Base-by-base conservation (phyloP, 2,888 invertebrate species). In the Yponomeuta cagnagella region DNA sequence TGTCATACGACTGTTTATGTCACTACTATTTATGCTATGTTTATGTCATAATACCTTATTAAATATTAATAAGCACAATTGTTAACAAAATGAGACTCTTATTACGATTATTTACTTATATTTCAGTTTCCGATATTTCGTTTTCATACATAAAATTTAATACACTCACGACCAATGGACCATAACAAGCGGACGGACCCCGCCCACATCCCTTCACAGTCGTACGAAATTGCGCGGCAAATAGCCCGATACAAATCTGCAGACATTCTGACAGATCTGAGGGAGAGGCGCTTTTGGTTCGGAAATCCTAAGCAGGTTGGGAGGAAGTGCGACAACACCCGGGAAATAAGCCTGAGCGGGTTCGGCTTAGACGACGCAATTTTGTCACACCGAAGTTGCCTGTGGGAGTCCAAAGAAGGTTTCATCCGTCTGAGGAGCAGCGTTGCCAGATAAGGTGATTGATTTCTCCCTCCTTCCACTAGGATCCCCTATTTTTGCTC, bases 271-370 rank as follows among this genome's bases (percentile, higher is more conserved):
- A 15, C 52, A 58, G 52, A 58, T 58, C 52, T 58, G 52, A 58
- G 15, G 52, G 52, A 58, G 52, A 58, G 52, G 52, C 52, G 52
- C 15, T 15, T 58, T 58, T 58, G 15, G 52, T 58, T 58, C 52
- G 52, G 52, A 58, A 58, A 58, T 58, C 52, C 52, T 58, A 58
- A 58, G 52, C 52, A 12, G 52, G 52, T 58, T 58, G 52, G 15
- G 52, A 58, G 52, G 52, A 58, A 58, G 52, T 58, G 52, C 52
- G 52, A 58, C 52, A 58, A 58, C 52, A 58, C 15, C 52, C 52
- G 52, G 52, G 15, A 58, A 58, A 58, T 58, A 58, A 58, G 52
- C 52, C 52, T 58, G 52, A 2, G 15, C 15, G 15, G 52, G 15
- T 15, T 58, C 52, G 15, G 52, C 8, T 12, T 12, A 58, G 52